A percentile compares a stretch with the other conserved stretches of the same genome.
These are phyloP conservation scores for Rhamphomyia laevipes DNA, from an alignment of 2,888 invertebrate genomes.

Conservation along the genomic window DNA sequence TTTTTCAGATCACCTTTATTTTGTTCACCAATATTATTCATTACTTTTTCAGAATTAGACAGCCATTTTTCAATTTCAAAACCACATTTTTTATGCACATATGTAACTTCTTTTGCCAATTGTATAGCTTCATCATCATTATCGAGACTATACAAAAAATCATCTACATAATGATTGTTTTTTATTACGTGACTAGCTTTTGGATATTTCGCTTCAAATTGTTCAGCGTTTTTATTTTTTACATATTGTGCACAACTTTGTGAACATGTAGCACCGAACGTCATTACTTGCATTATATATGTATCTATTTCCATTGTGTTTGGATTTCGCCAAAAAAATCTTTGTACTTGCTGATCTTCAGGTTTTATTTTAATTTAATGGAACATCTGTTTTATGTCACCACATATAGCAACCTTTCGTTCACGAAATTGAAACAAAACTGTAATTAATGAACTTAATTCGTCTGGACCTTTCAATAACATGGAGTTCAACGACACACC, in stretches of 20 bases:
- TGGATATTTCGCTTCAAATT: not conserved
- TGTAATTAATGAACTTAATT: conserved; percentile 23
- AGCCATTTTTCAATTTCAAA: no score
- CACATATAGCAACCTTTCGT: conserved; percentile 23
- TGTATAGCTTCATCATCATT: conserved; percentile 3
- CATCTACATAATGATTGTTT: no score
- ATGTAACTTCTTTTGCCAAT: conserved; percentile 7
- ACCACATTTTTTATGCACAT: conserved; percentile 3
- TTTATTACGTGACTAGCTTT: no score
- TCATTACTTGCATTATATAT: conserved; percentile 17
- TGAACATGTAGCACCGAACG: conserved; percentile 19
- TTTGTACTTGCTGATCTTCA: conserved; percentile 20
- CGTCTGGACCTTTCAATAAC: conserved; percentile 25
- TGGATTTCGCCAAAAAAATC: conserved; percentile 19
- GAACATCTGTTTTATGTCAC: conserved; percentile 23
- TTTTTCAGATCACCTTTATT: conserved; percentile 8
- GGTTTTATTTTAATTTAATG: conserved; percentile 17
- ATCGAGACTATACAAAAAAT: not conserved
- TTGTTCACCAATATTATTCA: conserved; percentile 5
- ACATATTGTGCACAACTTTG: conserved; percentile 17
- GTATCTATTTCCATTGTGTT: conserved; percentile 11
- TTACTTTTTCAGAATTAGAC: no score
- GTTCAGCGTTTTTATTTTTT: no score
- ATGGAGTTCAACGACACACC: conserved; percentile 21
- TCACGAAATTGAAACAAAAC: conserved; percentile 29